These are phyloP conservation scores for Aphelocoma coerulescens DNA, from an alignment of 2,113 vertebrate species.

Conservation along the genomic window DNA sequence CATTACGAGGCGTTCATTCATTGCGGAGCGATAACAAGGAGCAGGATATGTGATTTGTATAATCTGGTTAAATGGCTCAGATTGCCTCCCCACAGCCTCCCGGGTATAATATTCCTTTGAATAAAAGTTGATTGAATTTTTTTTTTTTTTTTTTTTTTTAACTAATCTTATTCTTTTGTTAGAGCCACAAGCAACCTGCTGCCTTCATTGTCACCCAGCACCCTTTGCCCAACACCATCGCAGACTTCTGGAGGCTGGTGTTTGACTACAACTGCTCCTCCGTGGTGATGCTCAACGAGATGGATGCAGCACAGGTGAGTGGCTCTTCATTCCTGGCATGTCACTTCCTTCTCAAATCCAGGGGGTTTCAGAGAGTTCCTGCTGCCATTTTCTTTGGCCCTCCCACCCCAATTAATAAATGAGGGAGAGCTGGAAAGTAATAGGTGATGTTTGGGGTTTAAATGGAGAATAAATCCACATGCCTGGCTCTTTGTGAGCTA, in stretches of 20 bases:
- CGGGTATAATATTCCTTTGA: conserved; percentile 30
- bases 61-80: conserved; percentile 64
- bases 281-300: conserved; percentile 96
- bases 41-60: conserved; percentile 57
- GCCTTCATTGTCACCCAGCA: conserved; percentile 98
- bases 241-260: conserved; percentile 97
- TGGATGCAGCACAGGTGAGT: conserved; percentile 91
- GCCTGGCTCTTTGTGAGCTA: neutral
- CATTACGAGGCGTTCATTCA: conserved; percentile 66
- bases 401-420: neutral
- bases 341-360: neutral
- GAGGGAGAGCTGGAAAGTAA: neutral
- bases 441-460: neutral
- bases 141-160: conserved; percentile 25
- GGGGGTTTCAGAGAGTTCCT: neutral
- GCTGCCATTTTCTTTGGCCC: neutral
- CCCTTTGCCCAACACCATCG: conserved; percentile 92
- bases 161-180: conserved; percentile 65
- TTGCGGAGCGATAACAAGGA: conserved; percentile 53
- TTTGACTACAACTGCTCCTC: conserved; percentile 99
- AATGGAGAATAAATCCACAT: neutral
- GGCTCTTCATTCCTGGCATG: neutral
- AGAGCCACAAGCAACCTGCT: conserved; percentile 98
- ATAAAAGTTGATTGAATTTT: conserved; percentile 47
- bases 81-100: conserved; percentile 49